Percentiles rank a stretch among this genome's conserved stretches.
These are phyloP conservation scores for Diachasmimorpha longicaudata DNA, from an alignment of 1,140 invertebrate species.

Conservation along the genomic window DNA sequence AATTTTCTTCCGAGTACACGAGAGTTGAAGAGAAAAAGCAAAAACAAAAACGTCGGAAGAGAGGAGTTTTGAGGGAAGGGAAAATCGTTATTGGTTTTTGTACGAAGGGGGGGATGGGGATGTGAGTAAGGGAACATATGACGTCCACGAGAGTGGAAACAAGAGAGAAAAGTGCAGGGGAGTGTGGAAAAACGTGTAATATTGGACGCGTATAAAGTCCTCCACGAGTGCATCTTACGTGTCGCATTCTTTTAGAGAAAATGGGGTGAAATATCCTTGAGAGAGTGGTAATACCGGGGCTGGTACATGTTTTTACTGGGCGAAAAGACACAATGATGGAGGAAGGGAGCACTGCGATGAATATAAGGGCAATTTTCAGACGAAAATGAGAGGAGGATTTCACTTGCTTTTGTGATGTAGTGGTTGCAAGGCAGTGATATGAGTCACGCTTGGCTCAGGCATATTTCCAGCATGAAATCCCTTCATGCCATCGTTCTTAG, in stretches of 20 bases:
- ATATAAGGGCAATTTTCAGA: not conserved
- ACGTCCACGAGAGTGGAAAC: conserved; percentile 5
- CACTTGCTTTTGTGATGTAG: not conserved
- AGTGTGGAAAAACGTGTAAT: not conserved
- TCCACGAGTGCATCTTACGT: conserved; percentile 4
- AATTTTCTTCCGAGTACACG: conserved; percentile 13
- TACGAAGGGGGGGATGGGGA: not conserved
- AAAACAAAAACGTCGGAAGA: not conserved
- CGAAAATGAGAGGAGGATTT: conserved; percentile 1
- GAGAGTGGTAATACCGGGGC: not conserved
- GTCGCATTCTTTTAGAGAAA: not conserved
- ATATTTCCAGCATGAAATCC: not conserved
- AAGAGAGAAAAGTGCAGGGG: not conserved
- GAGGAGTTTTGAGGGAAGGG: not conserved
- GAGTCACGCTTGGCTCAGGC: not conserved
- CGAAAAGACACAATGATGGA: not conserved
- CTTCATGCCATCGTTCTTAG: not conserved
- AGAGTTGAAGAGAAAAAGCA: not conserved
- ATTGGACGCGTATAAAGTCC: conserved; percentile 8
- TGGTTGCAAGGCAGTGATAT: not conserved
- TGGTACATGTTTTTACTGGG: not conserved
- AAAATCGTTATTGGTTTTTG: conserved; percentile 24
- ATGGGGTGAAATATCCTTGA: conserved; percentile 7
- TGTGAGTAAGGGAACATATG: too few species aligned
- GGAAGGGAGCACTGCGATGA: not conserved